A percentile compares a stretch with the other conserved stretches of the same genome.
Evolutionary conservation across 1,140 invertebrate species (phyloP).

Genomic region (Laupala kohalensis): DNA sequence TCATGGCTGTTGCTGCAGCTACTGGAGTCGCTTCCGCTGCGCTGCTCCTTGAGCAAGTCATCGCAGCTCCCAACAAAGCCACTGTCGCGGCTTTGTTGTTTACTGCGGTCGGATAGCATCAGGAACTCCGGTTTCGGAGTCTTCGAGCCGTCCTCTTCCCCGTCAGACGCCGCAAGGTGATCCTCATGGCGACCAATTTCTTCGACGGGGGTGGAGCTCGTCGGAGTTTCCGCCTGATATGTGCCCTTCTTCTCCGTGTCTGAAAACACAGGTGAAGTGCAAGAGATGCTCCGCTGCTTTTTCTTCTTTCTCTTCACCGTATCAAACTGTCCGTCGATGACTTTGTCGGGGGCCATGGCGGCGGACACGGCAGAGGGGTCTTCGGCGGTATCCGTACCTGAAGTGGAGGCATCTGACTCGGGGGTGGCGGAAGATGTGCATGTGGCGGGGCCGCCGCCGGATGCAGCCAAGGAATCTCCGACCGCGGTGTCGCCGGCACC

Average conservation of each 20-base stretch:
- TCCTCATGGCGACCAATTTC: conserved; percentile 17
- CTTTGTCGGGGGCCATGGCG: conserved; percentile 35
- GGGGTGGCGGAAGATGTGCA: not conserved
- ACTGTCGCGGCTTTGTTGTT: conserved; percentile 71
- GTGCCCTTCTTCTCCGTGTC: not conserved
- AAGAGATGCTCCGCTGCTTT: conserved; percentile 29
- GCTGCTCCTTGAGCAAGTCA: conserved; percentile 49
- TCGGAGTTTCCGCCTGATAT: not conserved
- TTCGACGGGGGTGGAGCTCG: conserved; percentile 21
- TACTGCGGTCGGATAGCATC: conserved; percentile 31
- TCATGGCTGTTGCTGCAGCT: conserved; percentile 9
- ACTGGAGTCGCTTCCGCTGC: conserved; percentile 10
- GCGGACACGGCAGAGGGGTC: not conserved
- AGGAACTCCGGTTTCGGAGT: conserved; percentile 43
- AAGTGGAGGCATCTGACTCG: conserved; percentile 54
- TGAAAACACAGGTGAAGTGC: not conserved
- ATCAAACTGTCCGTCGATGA: conserved; percentile 58
- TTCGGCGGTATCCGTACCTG: conserved; percentile 59
- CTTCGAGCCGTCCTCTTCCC: conserved; percentile 38
- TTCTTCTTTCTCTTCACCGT: conserved; percentile 74
- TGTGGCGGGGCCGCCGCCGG: not conserved
- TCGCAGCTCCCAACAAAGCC: conserved; percentile 80
- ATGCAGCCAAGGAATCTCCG: conserved; percentile 12
- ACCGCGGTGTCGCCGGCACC: conserved; percentile 24
- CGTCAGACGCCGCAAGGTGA: conserved; percentile 20